Conservation (phyloP, 2,113 vertebrate species). For the Ophthalmotilapia sp. region DNA sequence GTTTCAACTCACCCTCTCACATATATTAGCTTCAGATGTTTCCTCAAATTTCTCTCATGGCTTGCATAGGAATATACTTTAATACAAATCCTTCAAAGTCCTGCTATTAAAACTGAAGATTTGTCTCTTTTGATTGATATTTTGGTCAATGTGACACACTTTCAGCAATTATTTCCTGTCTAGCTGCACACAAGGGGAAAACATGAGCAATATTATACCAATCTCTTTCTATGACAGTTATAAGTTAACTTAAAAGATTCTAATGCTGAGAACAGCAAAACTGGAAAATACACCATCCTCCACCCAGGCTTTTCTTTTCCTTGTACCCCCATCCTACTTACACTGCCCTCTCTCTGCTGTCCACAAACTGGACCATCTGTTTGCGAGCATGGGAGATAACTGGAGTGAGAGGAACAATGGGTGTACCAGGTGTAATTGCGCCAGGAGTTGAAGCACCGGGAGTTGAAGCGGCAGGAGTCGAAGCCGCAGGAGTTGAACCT, state of each 20-base stretch:
- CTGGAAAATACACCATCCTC: not conserved
- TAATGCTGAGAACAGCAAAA: not conserved
- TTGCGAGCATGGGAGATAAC: constrained; percentile 59
- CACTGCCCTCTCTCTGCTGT: constrained; percentile 48
- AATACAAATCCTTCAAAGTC: not conserved
- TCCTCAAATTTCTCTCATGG: not conserved
- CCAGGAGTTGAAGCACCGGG: constrained; percentile 27
- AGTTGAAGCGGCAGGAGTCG: not conserved
- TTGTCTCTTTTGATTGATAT: not conserved
- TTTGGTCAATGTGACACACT: not conserved
- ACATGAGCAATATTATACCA: not conserved
- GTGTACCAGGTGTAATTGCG: constrained; percentile 8
- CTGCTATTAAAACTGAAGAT: not conserved
- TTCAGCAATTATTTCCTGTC: not conserved
- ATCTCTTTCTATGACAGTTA: not conserved
- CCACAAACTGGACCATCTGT: constrained; percentile 65
- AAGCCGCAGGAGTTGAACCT: not conserved
- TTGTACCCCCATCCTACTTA: not conserved
- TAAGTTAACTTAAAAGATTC: not conserved
- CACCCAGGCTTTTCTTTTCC: not conserved
- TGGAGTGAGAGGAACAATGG: constrained; percentile 52
- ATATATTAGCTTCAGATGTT: not conserved
- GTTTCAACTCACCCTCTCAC: not conserved
- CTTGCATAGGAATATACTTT: not conserved
- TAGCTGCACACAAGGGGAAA: not conserved